Percentiles rank a stretch among this genome's conserved stretches.
These are phyloP conservation scores for Campoplex nolae DNA, from an alignment of 2,888 invertebrate species.

Conservation along the genomic window DNA sequence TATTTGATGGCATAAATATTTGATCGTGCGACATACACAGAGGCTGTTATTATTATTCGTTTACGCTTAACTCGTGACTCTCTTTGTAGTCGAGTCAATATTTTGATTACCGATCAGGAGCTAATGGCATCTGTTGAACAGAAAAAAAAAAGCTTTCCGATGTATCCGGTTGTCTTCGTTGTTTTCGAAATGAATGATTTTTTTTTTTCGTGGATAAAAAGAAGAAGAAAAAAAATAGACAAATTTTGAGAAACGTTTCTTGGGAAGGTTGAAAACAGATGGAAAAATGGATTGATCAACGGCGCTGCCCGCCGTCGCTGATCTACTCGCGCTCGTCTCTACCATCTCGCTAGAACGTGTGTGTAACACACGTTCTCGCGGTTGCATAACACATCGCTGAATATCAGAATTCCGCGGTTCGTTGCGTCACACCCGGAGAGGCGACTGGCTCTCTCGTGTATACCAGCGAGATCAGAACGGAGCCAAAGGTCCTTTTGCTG, in stretches of 20 bases:
- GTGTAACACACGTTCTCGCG: neutral
- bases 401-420: constrained; percentile 39
- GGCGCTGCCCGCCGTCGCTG: too few relatives aligned
- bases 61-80: neutral
- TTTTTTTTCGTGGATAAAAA: neutral
- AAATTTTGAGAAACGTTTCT: neutral
- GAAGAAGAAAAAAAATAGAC: neutral
- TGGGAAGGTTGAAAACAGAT: neutral
- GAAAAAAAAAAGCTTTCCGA: neutral
- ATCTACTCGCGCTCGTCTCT: neutral
- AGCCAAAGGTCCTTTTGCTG: neutral
- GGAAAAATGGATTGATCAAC: too few relatives aligned
- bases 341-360: neutral
- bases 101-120: neutral
- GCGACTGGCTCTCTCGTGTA: constrained; percentile 19
- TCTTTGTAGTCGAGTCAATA: neutral
- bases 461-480: constrained; percentile 17
- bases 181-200: neutral
- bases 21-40: neutral
- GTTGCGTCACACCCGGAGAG: constrained; percentile 32
- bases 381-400: constrained; percentile 34
- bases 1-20: constrained; percentile 29
- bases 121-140: neutral
- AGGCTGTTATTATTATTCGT: neutral
- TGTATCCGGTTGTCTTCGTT: neutral